phyloP scores from a whole-genome alignment of 2,113 vertebrate genomes.

The Leucoraja erinaceus region DNA sequence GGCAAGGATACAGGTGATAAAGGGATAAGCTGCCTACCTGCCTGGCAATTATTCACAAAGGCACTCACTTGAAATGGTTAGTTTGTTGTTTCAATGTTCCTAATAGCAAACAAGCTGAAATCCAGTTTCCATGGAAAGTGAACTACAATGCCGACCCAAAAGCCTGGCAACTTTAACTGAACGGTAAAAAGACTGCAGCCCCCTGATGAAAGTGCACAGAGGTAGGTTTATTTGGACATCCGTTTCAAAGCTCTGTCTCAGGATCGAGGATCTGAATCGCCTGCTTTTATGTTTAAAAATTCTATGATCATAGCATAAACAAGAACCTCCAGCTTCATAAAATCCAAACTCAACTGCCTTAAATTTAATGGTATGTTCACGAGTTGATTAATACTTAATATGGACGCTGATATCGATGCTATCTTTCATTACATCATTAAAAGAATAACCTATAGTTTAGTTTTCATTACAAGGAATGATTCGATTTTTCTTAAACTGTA shows the following conservation, averaged over 20 bases:
- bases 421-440: slow-evolving; percentile 1
- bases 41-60: neutral
- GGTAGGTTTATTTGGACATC: neutral
- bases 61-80: neutral
- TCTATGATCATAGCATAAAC: neutral
- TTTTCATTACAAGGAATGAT: neutral
- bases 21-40: neutral
- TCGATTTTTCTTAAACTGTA: slow-evolving; percentile 10
- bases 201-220: neutral
- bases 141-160: neutral
- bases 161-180: neutral
- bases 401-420: neutral
- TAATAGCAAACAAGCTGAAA: neutral
- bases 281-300: neutral
- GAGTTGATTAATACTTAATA: neutral
- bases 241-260: neutral
- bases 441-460: neutral
- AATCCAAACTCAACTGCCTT: neutral
- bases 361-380: neutral
- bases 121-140: neutral
- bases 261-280: neutral
- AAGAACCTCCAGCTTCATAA: neutral
- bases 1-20: neutral
- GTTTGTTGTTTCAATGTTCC: neutral
- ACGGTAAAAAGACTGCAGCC: neutral